phyloP scores from a whole-genome alignment of 2,888 invertebrate genomes.

The Drosophila merina region DNA sequence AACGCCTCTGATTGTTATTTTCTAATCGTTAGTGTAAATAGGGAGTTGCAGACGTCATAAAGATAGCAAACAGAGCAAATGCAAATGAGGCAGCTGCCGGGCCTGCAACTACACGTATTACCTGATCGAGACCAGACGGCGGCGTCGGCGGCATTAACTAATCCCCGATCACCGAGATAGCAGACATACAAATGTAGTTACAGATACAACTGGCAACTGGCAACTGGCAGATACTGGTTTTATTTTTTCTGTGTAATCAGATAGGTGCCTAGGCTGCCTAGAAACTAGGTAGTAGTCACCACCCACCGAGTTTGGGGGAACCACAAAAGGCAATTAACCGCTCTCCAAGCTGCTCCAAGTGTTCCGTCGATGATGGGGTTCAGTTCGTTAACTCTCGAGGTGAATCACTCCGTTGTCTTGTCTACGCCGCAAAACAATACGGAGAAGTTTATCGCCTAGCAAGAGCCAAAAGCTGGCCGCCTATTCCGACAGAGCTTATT shows the following conservation, averaged over 20 bases:
- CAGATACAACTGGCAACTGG: not conserved
- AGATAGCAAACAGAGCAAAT: slow-evolving; percentile 13
- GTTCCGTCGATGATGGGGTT: slow-evolving; percentile 21
- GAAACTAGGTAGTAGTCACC: slow-evolving; percentile 7
- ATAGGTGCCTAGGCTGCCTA: slow-evolving; percentile 1
- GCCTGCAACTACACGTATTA: slow-evolving; percentile 11
- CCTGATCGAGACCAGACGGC: slow-evolving; percentile 40
- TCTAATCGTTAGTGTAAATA: slow-evolving; percentile 32
- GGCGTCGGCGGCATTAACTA: slow-evolving; percentile 16
- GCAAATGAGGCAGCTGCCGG: slow-evolving; percentile 32
- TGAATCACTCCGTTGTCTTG: slow-evolving; percentile 39
- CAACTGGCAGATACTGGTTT: not conserved
- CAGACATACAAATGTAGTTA: not conserved
- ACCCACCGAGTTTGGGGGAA: slow-evolving; percentile 21
- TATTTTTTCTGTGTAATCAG: not conserved
- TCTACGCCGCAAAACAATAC: slow-evolving; percentile 39
- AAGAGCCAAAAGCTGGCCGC: slow-evolving; percentile 28
- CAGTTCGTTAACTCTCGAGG: slow-evolving; percentile 36
- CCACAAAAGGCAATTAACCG: slow-evolving; percentile 24
- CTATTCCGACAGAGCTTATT: slow-evolving; percentile 39
- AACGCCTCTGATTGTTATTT: slow-evolving; percentile 4
- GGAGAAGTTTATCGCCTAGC: slow-evolving; percentile 40
- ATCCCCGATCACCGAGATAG: not conserved
- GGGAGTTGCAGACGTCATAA: slow-evolving; percentile 51
- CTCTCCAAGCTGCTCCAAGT: slow-evolving; percentile 9